Evolutionary conservation across 1,140 invertebrate species (phyloP), one percentile per base, ranked within the genome.

Genomic region (Colletes gigas): DNA sequence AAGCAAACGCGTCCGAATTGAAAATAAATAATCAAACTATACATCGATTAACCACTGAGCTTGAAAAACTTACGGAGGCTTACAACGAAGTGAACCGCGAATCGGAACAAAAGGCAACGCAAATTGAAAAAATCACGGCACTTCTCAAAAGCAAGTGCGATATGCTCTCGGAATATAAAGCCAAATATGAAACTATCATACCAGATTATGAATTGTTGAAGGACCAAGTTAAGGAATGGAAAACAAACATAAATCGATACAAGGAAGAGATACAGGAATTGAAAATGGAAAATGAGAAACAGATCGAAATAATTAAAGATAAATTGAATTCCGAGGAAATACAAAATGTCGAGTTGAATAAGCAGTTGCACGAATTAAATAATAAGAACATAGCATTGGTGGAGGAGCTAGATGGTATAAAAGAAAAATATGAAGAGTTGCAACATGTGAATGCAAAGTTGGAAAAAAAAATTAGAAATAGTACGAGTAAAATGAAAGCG

Each of bases 101-200:
- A 47, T 52, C 83, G 60, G 30, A 78, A 17, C 70, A 86, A 6
- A 91, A 92, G 21, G 57, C 81, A 21, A 57, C 77, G 0, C 74
- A 63, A 4, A 88, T 92, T 15, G 78, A 88, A n/a, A 86, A 91
- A 3, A 89, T 93, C 15, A 90, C 83, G 8, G 4, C 19, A 10
- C 55, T 90, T 21, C 50, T 93, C 8, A 92, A 92, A 78, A 76
- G 73, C 7, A 92, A 93, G 60, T 90, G 91, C 14, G 92, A 93
- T 62, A 83, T 88, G 54, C 39, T 92, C 7, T 90, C 89, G 0
- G 92, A 93, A 63, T 92, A 92, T 59, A 92, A 91, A 71, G 85
- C 83, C 0, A 90, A 91, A 72, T 60, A 92, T 4, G 91, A 93
- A 63, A 89, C 52, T 1, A 81, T 92, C 5, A 83, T 80, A 50